Base-by-base conservation (phyloP, 2,797 vertebrate species). In the Enteromius treurensis region DNA sequence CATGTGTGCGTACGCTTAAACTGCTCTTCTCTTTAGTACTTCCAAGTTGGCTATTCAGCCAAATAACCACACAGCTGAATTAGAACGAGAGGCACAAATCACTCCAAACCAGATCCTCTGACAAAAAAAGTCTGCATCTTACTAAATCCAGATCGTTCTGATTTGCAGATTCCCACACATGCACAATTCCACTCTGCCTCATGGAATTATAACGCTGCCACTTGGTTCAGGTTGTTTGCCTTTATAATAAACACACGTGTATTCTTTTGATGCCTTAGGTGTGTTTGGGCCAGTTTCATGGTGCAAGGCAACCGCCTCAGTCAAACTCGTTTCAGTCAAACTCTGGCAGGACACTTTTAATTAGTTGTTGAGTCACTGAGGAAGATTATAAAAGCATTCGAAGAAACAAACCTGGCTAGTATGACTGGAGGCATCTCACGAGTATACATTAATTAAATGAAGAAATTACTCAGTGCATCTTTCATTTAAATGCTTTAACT, bases 1-100 rank as follows among this genome's bases (percentile, higher is more conserved):
- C 83, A 86, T 86, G 86, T 89, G 87, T 86, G 86, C 88, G 87
- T 88, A 85, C 87, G 19, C 73, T 82, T 70, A 74, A 68, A 65
- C 34, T 6, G 29, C 32, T 60, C 45, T 34, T 73, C 74, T 80
- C 65, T 77, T 51, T 75, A 73, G 60, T 76, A 60, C 40, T 77
- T 58, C 67, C 53, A 71, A 77, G 62, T 78, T 53, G 21, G 34
- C 10, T 42, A 84, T 69, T 79, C 60, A 68, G 87, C 85, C 80
- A 83, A 81, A 85, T 84, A 78, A 79, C 42, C 83, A 45, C 84
- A 82, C 80, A 83, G 84, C 77, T 62, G 81, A 68, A 78, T 62
- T 73, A 73, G 19, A 84, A 86, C 42, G 81, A 83, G 74, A 85
- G 51, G 49, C 42, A 34, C 62, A 62, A 45, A 49, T 70, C 40